Conservation (phyloP, 2,888 invertebrate species). For the Pachycephus smyrnensis region DNA sequence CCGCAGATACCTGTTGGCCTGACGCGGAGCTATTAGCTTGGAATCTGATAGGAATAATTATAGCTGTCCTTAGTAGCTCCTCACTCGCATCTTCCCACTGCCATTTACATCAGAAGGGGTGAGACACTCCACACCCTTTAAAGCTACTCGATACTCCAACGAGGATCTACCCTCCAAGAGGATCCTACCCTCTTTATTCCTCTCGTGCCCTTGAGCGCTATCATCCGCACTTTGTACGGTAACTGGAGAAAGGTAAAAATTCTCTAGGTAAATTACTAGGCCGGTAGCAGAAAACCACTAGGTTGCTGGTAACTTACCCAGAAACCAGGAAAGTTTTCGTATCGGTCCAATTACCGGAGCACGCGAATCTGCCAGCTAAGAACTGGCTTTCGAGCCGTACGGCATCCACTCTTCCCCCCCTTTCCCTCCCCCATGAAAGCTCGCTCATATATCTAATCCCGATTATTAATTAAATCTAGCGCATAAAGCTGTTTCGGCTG, state of each 20-base stretch:
- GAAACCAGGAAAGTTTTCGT: constrained; percentile 47
- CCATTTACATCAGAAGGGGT: too few relatives aligned
- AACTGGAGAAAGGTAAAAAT: too few relatives aligned
- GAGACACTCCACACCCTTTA: too few relatives aligned
- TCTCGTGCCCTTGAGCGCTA: too few relatives aligned
- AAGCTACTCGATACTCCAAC: too few relatives aligned
- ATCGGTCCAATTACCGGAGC: constrained; percentile 54
- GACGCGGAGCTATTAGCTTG: constrained; percentile 45
- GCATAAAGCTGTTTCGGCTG: constrained; percentile 59
- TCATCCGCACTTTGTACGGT: too few relatives aligned
- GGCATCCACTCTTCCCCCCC: constrained; percentile 13
- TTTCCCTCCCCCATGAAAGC: neutral
- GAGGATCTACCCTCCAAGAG: too few relatives aligned
- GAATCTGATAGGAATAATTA: constrained; percentile 50
- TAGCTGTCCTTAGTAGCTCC: constrained; percentile 26
- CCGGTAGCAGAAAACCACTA: too few relatives aligned
- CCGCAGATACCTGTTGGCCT: constrained; percentile 41
- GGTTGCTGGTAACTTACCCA: too few relatives aligned
- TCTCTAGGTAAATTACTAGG: too few relatives aligned
- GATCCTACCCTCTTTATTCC: too few relatives aligned
- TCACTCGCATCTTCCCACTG: too few relatives aligned
- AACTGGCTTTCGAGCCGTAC: constrained; percentile 38
- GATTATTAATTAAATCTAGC: constrained; percentile 65
- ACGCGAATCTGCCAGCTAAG: constrained; percentile 54
- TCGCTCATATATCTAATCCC: constrained; percentile 54